A percentile compares a stretch with the other conserved stretches of the same genome.
phyloP scores from a whole-genome alignment of 2,797 vertebrate genomes.

The Melanotaenia pygmaea region DNA sequence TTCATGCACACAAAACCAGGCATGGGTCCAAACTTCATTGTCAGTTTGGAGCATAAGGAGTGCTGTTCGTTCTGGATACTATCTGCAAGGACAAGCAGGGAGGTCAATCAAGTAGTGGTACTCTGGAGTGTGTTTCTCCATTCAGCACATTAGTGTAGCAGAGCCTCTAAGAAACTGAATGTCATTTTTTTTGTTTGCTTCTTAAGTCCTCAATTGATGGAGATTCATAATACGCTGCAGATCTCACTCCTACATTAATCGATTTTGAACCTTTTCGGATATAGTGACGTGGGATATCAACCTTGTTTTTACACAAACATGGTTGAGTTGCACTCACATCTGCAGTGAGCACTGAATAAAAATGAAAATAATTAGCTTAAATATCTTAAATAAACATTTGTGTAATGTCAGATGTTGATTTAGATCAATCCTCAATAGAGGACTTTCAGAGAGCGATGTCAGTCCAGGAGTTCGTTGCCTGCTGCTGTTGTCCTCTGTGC shows the following conservation, averaged over 20 bases:
- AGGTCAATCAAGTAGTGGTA: constrained; percentile 34
- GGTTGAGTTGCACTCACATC: not conserved
- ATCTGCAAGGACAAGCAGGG: constrained; percentile 40
- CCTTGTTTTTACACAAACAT: not conserved
- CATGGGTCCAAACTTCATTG: not conserved
- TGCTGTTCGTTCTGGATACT: not conserved
- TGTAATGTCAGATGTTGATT: constrained; percentile 7
- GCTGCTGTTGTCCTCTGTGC: constrained; percentile 61
- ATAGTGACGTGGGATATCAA: not conserved
- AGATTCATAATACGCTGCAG: not conserved
- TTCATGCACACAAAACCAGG: not conserved
- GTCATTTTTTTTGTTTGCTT: not conserved
- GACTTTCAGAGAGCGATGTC: constrained; percentile 53
- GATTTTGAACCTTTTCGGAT: not conserved
- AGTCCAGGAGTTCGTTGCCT: constrained; percentile 46
- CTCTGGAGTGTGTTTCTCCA: constrained; percentile 41
- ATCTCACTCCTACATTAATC: not conserved
- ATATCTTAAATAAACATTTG: constrained; percentile 7
- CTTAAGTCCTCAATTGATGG: not conserved
- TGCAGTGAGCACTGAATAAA: not conserved
- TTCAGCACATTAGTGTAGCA: constrained; percentile 14
- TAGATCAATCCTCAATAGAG: constrained; percentile 50
- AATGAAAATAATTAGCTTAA: constrained; percentile 7
- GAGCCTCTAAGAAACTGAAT: constrained; percentile 11
- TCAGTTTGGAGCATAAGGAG: not conserved